Percentiles rank a stretch among this genome's conserved stretches.
Conservation (phyloP, 1,140 invertebrate genomes). For the Panagrolaimus sp. region DNA sequence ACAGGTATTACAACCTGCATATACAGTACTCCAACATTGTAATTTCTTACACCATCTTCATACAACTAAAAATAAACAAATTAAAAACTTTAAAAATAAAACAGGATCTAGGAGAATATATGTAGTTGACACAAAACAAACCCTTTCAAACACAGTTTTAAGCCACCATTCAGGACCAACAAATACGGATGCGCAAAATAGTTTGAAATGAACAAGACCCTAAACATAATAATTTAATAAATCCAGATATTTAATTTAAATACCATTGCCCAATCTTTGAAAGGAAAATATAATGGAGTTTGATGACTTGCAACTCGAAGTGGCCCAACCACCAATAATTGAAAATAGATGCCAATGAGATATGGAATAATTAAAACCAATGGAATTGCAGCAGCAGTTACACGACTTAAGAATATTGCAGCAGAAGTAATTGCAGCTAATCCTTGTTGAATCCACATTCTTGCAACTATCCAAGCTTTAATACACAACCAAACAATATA, state of each 20-base stretch:
- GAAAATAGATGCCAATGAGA: slow-evolving; percentile 70
- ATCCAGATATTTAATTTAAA: too few relatives aligned
- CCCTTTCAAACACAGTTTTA: slow-evolving; percentile 80
- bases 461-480: slow-evolving; percentile 72
- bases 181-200: slow-evolving; percentile 88
- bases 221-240: too few relatives aligned
- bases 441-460: slow-evolving; percentile 80
- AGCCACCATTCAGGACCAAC: slow-evolving; percentile 95
- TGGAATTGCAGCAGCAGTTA: slow-evolving; percentile 69
- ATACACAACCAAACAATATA: slow-evolving; percentile 85
- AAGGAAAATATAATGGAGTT: slow-evolving; percentile 83
- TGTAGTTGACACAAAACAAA: slow-evolving; percentile 63
- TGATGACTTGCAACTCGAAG: slow-evolving; percentile 83
- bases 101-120: background rate
- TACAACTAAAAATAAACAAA: slow-evolving; percentile 61
- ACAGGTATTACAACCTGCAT: slow-evolving; percentile 79
- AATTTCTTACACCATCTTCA: slow-evolving; percentile 81
- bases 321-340: slow-evolving; percentile 83
- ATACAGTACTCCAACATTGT: slow-evolving; percentile 81
- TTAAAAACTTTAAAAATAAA: background rate
- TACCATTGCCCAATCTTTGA: slow-evolving; percentile 53
- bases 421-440: slow-evolving; percentile 62
- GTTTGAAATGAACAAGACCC: slow-evolving; percentile 95
- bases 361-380: slow-evolving; percentile 84
- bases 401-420: slow-evolving; percentile 61